Base-by-base conservation (phyloP, 1,140 invertebrate genomes). In the Venturia canescens region DNA sequence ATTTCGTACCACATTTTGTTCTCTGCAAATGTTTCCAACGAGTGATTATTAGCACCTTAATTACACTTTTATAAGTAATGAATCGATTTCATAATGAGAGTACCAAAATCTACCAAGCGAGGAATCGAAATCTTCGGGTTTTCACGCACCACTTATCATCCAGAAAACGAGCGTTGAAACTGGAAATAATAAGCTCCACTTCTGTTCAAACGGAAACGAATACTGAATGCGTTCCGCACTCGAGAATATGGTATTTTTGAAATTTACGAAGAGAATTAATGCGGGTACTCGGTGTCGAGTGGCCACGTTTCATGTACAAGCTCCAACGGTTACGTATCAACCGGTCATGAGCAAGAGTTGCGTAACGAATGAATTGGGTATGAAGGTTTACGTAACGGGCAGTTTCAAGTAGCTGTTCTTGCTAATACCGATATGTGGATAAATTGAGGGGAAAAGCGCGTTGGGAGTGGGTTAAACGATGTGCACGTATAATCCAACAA, bases 331-430 rank as follows among this genome's bases (percentile, higher is more conserved):
- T 57, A n/a, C 21, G 21, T 57, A 57, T 57, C 21, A n/a, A 23
- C 0, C 23, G 11, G 23, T 26, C 23, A 84, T 38, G 71, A 23
- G 74, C 44, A 31, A 50, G 48, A 75, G 82, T 87, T 86, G 85
- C 81, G 79, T 85, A 85, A 86, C 81, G 84, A 86, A 87, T 83
- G 83, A 84, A 87, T 87, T 84, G 80, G 82, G 80, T 78, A 84
- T 85, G 72, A 66, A 60, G 79, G 76, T 72, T 85, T 87, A 79
- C 44, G 82, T 79, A 82, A 84, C 63, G 21, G 34, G 57, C 27
- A 38, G 38, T 23, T 57, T 26, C 53, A 60, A 67, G 66, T 76
- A 34, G 38, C 63, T 29, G 44, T 21, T 78, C 67, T n/a, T 48
- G 26, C 44, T 13, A 27, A 63, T 63, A 2, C 13, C 7, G 38